phyloP scores from a whole-genome alignment of 2,888 invertebrate genomes.

The Trichopria drosophilae region DNA sequence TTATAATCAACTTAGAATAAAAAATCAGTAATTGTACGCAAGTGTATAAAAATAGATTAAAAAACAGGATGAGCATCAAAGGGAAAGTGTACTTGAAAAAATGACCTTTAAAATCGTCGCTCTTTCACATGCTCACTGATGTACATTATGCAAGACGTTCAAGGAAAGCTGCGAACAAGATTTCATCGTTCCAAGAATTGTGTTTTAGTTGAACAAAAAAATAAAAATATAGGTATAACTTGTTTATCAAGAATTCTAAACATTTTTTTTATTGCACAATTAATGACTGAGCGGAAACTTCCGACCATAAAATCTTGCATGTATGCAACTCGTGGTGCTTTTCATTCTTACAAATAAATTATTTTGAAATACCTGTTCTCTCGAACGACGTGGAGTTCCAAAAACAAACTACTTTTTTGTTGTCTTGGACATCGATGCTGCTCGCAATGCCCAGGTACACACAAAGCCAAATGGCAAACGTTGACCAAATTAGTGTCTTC shows the following conservation, averaged over 20 bases:
- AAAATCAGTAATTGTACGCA: no score
- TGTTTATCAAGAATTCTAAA: no score
- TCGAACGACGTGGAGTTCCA: constrained; percentile 72
- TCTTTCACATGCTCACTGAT: no score
- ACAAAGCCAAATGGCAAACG: constrained; percentile 47
- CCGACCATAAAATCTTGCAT: background rate
- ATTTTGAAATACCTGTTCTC: constrained; percentile 64
- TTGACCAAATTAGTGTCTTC: constrained; percentile 43
- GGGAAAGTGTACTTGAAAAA: background rate
- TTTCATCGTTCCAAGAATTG: no score
- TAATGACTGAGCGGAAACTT: background rate
- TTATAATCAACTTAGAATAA: no score
- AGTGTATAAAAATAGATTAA: constrained; percentile 1
- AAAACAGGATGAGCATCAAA: background rate
- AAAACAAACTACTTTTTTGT: constrained; percentile 71
- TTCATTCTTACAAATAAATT: constrained; percentile 3
- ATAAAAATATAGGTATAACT: no score
- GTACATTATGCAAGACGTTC: no score
- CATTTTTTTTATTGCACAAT: no score
- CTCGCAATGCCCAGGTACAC: constrained; percentile 41
- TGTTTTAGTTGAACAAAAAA: background rate
- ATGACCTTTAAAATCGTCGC: no score
- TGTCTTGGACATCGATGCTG: constrained; percentile 57
- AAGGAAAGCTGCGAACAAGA: no score
- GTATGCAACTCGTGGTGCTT: background rate